Evolutionary conservation across 53 echinoderm and acorn worm species (phyloP).

Genomic region (Holothuria leucospilota): DNA sequence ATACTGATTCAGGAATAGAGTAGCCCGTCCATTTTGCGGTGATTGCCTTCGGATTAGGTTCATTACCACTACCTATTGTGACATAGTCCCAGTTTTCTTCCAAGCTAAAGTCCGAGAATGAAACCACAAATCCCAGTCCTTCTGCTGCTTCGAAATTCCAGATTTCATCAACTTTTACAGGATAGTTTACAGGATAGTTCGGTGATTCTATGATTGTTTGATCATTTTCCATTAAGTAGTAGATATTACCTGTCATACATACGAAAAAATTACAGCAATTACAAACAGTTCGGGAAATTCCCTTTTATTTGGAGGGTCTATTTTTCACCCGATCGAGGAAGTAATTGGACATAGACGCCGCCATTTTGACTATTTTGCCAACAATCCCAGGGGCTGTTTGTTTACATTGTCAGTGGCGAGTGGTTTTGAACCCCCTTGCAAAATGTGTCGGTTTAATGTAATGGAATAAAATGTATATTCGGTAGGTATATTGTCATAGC

Average conservation of each 20-base stretch:
- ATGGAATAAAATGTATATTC: too few species aligned
- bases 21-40: neutral
- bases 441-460: too few species aligned
- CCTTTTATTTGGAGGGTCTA: too few species aligned
- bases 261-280: too few species aligned
- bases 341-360: neutral
- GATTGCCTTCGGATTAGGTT: neutral
- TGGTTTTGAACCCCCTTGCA: too few species aligned
- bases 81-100: slow-evolving; percentile 39
- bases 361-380: too few species aligned
- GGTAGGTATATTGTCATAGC: too few species aligned
- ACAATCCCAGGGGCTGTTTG: too few species aligned
- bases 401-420: too few species aligned
- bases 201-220: neutral
- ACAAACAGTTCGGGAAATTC: too few species aligned
- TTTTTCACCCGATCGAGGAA: too few species aligned
- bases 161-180: slow-evolving; percentile 15
- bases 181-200: slow-evolving; percentile 11
- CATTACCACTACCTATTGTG: neutral
- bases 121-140: slow-evolving; percentile 8
- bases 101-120: slow-evolving; percentile 12
- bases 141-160: slow-evolving; percentile 27
- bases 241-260: neutral
- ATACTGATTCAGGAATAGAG: neutral
- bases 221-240: neutral